Evolutionary conservation across 2,888 invertebrate genomes (phyloP), one percentile per base, ranked within the genome.

Genomic region (Minunthozetes semirufus): DNA sequence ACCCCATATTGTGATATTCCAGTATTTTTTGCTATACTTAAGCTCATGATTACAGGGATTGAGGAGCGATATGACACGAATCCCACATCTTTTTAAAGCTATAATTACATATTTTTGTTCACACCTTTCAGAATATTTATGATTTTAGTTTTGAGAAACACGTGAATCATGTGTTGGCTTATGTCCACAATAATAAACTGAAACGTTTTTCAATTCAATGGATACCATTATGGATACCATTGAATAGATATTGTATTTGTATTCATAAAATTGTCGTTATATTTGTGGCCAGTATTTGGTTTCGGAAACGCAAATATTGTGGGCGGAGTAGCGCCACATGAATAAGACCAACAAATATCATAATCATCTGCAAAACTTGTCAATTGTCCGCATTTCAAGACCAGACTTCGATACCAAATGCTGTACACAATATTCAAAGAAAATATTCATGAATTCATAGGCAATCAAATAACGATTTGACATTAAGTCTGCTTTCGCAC

Each of bases 41-140:
- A 66, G 15, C 66, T 38, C 38, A 66, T 66, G 66, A 66, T 66
- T 66, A 66, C 19, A 66, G 66, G 66, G 66, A 66, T 66, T 66
- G 66, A 38, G 15, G 59, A 19, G 38, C 66, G 66, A 66, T 66
- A 66, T 66, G 66, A 66, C 66, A 66, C 66, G 66, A 66, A 66
- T 66, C 66, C 38, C 38, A 66, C 66, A 66, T 66, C 33, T 66
- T 38, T 66, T 66, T 33, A 38, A 66, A 38, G 38, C 66, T 66
- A 66, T 66, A 66, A 66, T 66, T 66, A 66, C 66, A 66, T 66
- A 66, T 38, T 29, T 66, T 38, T 61, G 15, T 53, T 66, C 66
- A 38, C 66, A 66, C 38, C 66, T 66, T 66, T 66, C n/a, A 13
- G 11, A 38, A 19, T 66, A 66, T 66, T 66, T 66, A 66, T 66